Conservation (phyloP, 2,113 vertebrate species). For the Haemorhous mexicanus region DNA sequence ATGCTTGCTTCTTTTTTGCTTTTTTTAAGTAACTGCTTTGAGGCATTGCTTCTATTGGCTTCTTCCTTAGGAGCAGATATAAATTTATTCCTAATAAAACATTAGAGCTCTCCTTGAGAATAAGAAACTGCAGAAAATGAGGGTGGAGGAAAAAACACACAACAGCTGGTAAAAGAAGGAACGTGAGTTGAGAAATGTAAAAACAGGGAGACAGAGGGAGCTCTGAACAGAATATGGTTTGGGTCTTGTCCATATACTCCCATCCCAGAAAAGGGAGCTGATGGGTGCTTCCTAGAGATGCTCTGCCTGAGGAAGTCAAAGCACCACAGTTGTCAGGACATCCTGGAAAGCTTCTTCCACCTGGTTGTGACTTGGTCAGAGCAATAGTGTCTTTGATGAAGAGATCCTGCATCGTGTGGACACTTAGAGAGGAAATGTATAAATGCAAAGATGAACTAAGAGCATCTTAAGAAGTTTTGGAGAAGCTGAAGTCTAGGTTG, state of each 20-base stretch:
- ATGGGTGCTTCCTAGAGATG: background rate
- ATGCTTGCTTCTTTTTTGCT: background rate
- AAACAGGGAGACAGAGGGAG: background rate
- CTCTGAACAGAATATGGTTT: background rate
- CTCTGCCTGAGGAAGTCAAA: background rate
- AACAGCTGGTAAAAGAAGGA: background rate
- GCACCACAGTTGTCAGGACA: accelerated
- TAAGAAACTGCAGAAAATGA: background rate
- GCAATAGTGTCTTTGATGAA: background rate
- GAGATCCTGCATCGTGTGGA: background rate
- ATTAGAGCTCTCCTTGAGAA: background rate
- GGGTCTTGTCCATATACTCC: background rate
- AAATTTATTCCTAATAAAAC: background rate
- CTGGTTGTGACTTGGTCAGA: background rate
- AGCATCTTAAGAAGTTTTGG: background rate
- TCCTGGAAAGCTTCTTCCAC: background rate
- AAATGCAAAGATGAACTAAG: background rate
- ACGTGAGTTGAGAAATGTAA: background rate
- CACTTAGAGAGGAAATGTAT: background rate
- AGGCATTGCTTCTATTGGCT: background rate
- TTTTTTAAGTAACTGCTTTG: background rate
- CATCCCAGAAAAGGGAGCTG: background rate
- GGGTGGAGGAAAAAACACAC: background rate
- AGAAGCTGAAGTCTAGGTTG: background rate
- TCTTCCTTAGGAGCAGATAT: background rate